Conservation (phyloP, 2,888 invertebrate genomes). For the Atherix ibis region DNA sequence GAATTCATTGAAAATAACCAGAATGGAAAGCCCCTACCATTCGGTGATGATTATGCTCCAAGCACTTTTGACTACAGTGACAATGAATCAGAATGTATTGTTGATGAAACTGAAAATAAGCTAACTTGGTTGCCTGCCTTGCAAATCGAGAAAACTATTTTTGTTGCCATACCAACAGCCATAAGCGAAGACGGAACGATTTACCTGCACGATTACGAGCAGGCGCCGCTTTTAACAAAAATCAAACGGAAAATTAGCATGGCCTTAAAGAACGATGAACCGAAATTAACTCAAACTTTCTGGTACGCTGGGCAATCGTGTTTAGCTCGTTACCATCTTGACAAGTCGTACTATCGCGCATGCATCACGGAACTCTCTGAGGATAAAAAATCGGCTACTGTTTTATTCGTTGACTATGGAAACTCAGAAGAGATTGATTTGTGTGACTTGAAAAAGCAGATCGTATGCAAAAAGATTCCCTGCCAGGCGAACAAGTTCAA, state of each 20-base stretch:
- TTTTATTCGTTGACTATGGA: constrained; percentile 71
- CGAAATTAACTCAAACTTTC: constrained; percentile 22
- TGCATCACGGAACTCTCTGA: constrained; percentile 35
- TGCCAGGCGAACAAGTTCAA: constrained; percentile 46
- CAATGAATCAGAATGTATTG: constrained; percentile 8
- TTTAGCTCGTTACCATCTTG: constrained; percentile 46
- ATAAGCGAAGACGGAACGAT: constrained; percentile 41
- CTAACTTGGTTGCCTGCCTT: constrained; percentile 44
- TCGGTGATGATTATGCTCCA: too few species aligned
- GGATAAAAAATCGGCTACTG: constrained; percentile 33
- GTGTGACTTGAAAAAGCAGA: constrained; percentile 41
- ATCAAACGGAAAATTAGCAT: constrained; percentile 37
- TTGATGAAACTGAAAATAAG: constrained; percentile 13
- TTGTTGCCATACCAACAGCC: constrained; percentile 45
- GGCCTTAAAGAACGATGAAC: constrained; percentile 34
- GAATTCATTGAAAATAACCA: background rate
- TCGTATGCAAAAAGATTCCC: constrained; percentile 48
- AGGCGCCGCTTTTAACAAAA: constrained; percentile 29
- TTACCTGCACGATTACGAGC: constrained; percentile 23
- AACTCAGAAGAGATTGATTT: constrained; percentile 49
- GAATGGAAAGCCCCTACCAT: background rate
- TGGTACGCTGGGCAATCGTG: constrained; percentile 52
- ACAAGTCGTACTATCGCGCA: constrained; percentile 57
- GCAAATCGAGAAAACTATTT: constrained; percentile 35
- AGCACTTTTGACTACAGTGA: constrained; percentile 5